A percentile compares a stretch with the other conserved stretches of the same genome.
Evolutionary conservation across 2,797 vertebrate species (phyloP).

Genomic region (Pangasius macronema): DNA sequence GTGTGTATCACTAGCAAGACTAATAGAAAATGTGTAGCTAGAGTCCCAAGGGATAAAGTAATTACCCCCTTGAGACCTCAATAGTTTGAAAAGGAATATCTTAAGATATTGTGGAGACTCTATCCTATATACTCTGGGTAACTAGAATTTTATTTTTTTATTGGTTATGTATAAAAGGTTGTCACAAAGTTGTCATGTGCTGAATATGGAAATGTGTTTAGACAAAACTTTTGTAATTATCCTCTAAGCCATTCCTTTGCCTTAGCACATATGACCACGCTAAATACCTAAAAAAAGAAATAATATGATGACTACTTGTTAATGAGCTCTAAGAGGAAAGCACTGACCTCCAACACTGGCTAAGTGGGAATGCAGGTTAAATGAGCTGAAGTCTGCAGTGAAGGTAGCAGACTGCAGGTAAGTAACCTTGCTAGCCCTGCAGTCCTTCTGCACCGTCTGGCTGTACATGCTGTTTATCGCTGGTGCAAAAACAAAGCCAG

Average conservation of each 20-base stretch:
- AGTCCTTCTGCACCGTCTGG: slow-evolving; percentile 51
- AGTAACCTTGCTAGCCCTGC: slow-evolving; percentile 48
- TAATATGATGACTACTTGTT: slow-evolving; percentile 19
- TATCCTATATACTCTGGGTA: neutral
- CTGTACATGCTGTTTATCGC: slow-evolving; percentile 53
- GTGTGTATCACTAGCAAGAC: slow-evolving; percentile 32
- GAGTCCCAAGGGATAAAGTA: slow-evolving; percentile 46
- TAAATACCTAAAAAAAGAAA: slow-evolving; percentile 6
- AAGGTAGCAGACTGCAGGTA: slow-evolving; percentile 1
- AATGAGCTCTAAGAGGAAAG: slow-evolving; percentile 25
- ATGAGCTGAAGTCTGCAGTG: neutral
- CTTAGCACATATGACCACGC: slow-evolving; percentile 11
- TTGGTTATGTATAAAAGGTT: neutral
- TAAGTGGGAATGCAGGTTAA: slow-evolving; percentile 28
- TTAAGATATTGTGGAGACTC: slow-evolving; percentile 14
- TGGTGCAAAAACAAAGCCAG: slow-evolving; percentile 55
- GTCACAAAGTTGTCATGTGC: neutral
- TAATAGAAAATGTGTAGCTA: slow-evolving; percentile 50
- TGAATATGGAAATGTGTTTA: slow-evolving; percentile 3
- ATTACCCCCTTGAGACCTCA: slow-evolving; percentile 47
- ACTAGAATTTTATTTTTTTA: neutral
- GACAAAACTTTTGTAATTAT: slow-evolving; percentile 10
- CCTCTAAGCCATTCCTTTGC: neutral
- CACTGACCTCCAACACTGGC: slow-evolving; percentile 21
- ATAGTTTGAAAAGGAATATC: slow-evolving; percentile 26